Base-by-base conservation (phyloP, 92 coral and sea anemone genomes). In the Heteractis magnifica region DNA sequence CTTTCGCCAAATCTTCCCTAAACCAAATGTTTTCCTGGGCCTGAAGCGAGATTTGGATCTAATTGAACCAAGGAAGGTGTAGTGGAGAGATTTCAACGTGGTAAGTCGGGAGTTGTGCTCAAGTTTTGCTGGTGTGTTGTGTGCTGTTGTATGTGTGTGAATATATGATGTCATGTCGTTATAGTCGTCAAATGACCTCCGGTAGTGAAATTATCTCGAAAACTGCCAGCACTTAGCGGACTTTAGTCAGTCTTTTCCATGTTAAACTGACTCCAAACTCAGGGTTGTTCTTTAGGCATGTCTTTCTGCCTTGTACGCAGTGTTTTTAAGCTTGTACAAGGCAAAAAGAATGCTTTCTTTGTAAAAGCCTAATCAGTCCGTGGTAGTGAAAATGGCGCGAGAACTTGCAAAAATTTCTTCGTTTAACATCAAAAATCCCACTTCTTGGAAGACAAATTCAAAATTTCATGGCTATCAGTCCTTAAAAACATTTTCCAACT, bases 171-270 rank as follows among this genome's bases (percentile, higher is more conserved):
- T 85, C 88, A 85, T 85, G 76, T 84, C 80, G 81, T 51, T 60
- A 68, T 68, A 68, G 13, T 80, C 83, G 88, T 85, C 82, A 85
- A 77, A 85, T 85, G 88, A 85, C 88, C 88, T 85, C 88, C 88
- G 88, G 88, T 85, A 56, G 83, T 78, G 81, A 79, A 84, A 85
- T 85, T 85, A 85, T 85, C 88, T 78, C 44, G 81, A 72, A 78
- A 84, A 84, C 79, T 84, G 87, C 83, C 83, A 78, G 88, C 88
- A 85, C 88, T 85, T 85, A 85, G 44, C 75, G 78, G 56, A 8
- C 51, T 68, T 68, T 56, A 85, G 51, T 78, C 88, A 79, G 52
- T 51, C 48, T 78, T 77, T 77, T 77, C 58, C 53, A 71, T 78
- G 68, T 26, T 51, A 70, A 68, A 85, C 83, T 20, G 51, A 51